A percentile compares a stretch with the other conserved stretches of the same genome.
Evolutionary conservation across 2,888 invertebrate species (phyloP).

Genomic region (Amphipyra tragopoginis): DNA sequence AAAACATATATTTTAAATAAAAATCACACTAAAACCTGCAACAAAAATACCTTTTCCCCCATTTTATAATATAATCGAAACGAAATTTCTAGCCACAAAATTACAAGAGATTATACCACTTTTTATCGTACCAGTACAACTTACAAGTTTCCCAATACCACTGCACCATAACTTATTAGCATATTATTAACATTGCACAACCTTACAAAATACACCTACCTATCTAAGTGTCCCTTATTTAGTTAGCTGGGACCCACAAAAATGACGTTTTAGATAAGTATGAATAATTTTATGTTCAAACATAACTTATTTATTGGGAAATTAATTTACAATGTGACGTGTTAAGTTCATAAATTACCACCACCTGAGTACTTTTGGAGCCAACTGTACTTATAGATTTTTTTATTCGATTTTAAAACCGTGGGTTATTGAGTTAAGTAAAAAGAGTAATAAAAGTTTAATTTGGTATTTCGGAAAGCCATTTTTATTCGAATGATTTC

Average conservation of each 20-base stretch:
- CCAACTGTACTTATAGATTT: slow-evolving; percentile 2
- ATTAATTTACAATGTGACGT: slow-evolving; percentile 29
- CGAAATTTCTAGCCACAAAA: not conserved
- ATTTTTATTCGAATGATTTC: not conserved
- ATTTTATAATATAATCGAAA: not conserved
- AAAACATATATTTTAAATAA: too few species aligned
- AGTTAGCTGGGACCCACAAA: slow-evolving; percentile 58
- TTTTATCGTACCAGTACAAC: slow-evolving; percentile 50
- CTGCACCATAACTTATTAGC: slow-evolving; percentile 62
- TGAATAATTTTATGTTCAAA: slow-evolving; percentile 37
- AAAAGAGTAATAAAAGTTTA: not conserved
- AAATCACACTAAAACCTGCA: too few species aligned
- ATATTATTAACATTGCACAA: slow-evolving; percentile 68
- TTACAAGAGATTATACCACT: slow-evolving; percentile 10
- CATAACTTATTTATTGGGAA: slow-evolving; percentile 27
- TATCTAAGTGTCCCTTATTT: slow-evolving; percentile 56
- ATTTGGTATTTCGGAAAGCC: not conserved
- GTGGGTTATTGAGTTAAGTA: not conserved
- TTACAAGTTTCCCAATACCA: slow-evolving; percentile 58
- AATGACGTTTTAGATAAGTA: slow-evolving; percentile 38
- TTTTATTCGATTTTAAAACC: slow-evolving; percentile 10
- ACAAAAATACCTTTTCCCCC: not conserved
- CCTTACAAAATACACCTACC: slow-evolving; percentile 52
- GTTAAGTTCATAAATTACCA: slow-evolving; percentile 26
- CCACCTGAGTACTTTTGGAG: slow-evolving; percentile 3